Evolutionary conservation across 2,113 vertebrate species (phyloP), one percentile per base, ranked within the genome.

Genomic region (Prolemur simus): DNA sequence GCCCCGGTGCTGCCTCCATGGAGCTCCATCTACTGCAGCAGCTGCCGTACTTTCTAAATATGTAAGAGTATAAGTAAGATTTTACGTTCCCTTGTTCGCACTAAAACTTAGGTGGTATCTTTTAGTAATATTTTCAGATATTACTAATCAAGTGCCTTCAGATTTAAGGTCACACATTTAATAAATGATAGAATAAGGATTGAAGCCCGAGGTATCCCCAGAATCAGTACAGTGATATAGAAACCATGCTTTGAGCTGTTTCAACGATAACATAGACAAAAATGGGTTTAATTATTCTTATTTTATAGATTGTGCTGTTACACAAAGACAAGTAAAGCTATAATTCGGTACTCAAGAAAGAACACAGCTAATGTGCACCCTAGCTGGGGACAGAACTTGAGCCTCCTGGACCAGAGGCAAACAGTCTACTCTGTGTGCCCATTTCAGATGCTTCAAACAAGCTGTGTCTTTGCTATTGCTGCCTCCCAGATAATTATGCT

Each of bases 361-460:
- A 64, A 11, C n/a, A 34, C 1, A 39, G 49, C 17, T 54, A 84
- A 80, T 25, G 56, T 69, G 42, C n/a, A 47, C 12, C 56, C 54
- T 3, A 23, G 25, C n/a, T 27, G 23, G 60, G n/a, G 5, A 73
- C 32, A 83, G 14, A 88, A 11, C 11, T 39, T 0, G 66, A 23
- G 8, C 47, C 18, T 78, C 64, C 27, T 5, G 27, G 21, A 49
- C 37, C 21, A 21, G 42, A 95, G 8, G 25, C 20, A 91, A 58
- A 18, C 49, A 47, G 3, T 45, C 34, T 83, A 20, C 21, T 9
- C 14, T 13, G 14, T 20, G 23, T 45, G 45, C 64, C 64, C 71
- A 81, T 69, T 76, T 82, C 78, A 86, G 71, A 89, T 66, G 58
- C 34, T 91, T 81, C 82, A 88, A 85, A 74, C 34, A 87, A 34